Evolutionary conservation across 2,797 vertebrate genomes (phyloP).

Genomic region (Neostethus bicornis): DNA sequence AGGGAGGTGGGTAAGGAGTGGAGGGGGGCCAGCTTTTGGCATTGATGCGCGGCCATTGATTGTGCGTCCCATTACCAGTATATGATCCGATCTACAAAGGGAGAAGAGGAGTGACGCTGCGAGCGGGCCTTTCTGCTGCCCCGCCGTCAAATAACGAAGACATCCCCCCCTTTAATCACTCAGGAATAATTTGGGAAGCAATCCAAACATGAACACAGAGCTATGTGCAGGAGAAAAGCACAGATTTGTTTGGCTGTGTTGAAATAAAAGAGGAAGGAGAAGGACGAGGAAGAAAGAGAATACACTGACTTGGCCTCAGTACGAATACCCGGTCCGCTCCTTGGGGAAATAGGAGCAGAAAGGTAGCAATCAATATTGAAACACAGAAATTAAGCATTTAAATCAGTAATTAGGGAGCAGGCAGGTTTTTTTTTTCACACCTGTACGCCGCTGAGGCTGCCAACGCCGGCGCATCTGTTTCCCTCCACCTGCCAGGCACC

Average conservation of each 20-base stretch:
- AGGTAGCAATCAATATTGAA: slow-evolving; percentile 90
- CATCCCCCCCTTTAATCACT: slow-evolving; percentile 69
- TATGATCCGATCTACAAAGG: slow-evolving; percentile 74
- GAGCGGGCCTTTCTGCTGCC: slow-evolving; percentile 60
- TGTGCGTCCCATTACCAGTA: slow-evolving; percentile 78
- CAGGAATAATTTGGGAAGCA: slow-evolving; percentile 72
- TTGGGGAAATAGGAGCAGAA: slow-evolving; percentile 78
- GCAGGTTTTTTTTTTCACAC: slow-evolving; percentile 76
- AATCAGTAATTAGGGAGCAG: slow-evolving; percentile 83
- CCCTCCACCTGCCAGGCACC: slow-evolving; percentile 99
- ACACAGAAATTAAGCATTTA: slow-evolving; percentile 87
- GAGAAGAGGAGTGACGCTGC: slow-evolving; percentile 60
- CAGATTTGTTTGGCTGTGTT: slow-evolving; percentile 63
- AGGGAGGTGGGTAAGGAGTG: slow-evolving; percentile 6
- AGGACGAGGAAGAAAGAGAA: slow-evolving; percentile 47
- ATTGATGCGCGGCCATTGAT: slow-evolving; percentile 76
- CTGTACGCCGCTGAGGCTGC: slow-evolving; percentile 79
- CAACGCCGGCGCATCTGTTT: slow-evolving; percentile 91
- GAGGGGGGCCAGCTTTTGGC: slow-evolving; percentile 62
- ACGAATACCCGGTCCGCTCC: slow-evolving; percentile 56
- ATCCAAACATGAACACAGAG: slow-evolving; percentile 75
- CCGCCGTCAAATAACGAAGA: slow-evolving; percentile 72
- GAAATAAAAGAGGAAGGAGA: slow-evolving; percentile 34
- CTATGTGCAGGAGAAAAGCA: slow-evolving; percentile 53
- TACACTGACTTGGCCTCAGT: slow-evolving; percentile 49